phyloP scores from a whole-genome alignment of 2,888 invertebrate species.

The Nymphalis urticae region DNA sequence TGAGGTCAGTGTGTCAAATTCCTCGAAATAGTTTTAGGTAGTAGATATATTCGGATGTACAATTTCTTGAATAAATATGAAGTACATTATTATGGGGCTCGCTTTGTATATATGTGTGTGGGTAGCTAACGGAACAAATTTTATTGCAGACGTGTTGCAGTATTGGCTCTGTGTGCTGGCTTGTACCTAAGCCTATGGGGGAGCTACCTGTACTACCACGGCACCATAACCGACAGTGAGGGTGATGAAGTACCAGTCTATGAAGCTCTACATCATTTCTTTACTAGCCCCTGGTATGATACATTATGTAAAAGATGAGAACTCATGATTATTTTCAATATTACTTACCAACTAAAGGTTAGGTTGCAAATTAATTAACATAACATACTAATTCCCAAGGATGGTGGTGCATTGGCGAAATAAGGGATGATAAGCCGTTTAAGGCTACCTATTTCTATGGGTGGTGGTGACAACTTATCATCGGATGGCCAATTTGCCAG shows the following conservation, averaged over 20 bases:
- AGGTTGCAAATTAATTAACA: too few relatives aligned
- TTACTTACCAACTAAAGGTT: background rate
- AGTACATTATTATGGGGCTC: too few relatives aligned
- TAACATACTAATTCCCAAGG: too few relatives aligned
- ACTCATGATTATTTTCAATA: too few relatives aligned
- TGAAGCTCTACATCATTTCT: conserved; percentile 93
- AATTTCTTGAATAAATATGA: too few relatives aligned
- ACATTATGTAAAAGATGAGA: background rate
- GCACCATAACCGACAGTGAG: conserved; percentile 90
- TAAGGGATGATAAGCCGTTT: too few relatives aligned
- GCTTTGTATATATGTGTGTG: background rate
- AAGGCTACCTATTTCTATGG: too few relatives aligned
- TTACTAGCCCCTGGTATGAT: conserved; percentile 89
- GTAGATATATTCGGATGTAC: too few relatives aligned
- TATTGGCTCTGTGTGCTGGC: conserved; percentile 83
- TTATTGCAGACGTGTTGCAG: conserved; percentile 78
- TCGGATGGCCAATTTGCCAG: too few relatives aligned
- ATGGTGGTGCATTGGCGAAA: too few relatives aligned
- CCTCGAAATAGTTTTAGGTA: background rate
- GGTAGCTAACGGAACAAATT: conserved; percentile 5
- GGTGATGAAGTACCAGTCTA: conserved; percentile 94
- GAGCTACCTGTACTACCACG: conserved; percentile 93
- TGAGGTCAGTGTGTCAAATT: background rate
- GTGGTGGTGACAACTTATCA: too few relatives aligned
- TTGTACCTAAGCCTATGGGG: conserved; percentile 88